Base-by-base conservation (phyloP, 2,888 invertebrate genomes). In the Caenorhabditis wallacei region DNA sequence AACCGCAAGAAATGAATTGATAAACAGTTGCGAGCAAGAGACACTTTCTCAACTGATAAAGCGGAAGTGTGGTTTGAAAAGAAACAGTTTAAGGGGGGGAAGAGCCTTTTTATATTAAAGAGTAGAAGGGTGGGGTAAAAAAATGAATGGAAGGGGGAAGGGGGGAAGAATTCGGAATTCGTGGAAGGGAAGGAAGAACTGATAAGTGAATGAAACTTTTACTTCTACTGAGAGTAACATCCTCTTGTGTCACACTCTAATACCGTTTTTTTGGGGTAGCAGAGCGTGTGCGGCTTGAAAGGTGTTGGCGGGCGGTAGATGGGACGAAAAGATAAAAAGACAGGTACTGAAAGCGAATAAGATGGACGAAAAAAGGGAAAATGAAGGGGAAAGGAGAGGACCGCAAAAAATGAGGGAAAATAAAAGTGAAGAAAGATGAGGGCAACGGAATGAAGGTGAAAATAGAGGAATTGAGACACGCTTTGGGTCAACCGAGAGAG, bases 241-340 rank as follows among this genome's bases (percentile, higher is more conserved):
- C 37, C 57, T 40, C 61, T 16, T 40, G 0, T 20, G 8, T 24
- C 53, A 61, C 53, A 22, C 26, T n/a, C 40, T 1, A 63, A 30
- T 51, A 48, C 46, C 43, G 2, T 43, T 43, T 43, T 7, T 7
- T n/a, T 18, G 3, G 46, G 35, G 71, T 35, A 57, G 43, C 35
- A 37, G 72, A 37, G 72, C 54, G 68, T 69, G 68, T 76, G 76
- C 46, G 76, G 76, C 76, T 76, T 69, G 68, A 76, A 76, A 76
- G 76, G 76, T 76, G 76, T 76, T 76, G 68, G 76, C 68, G 76
- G 76, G 76, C 76, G 76, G 76, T 76, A 76, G 76, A 76, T 76
- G 57, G 68, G 70, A 24, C 56, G 69, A 43, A 8, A n/a, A 68
- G 76, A 76, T 76, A 76, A 76, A n/a, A 61, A 22, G 76, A 76